phyloP scores from a whole-genome alignment of 1,140 invertebrate species.

The Homalodisca vitripennis region DNA sequence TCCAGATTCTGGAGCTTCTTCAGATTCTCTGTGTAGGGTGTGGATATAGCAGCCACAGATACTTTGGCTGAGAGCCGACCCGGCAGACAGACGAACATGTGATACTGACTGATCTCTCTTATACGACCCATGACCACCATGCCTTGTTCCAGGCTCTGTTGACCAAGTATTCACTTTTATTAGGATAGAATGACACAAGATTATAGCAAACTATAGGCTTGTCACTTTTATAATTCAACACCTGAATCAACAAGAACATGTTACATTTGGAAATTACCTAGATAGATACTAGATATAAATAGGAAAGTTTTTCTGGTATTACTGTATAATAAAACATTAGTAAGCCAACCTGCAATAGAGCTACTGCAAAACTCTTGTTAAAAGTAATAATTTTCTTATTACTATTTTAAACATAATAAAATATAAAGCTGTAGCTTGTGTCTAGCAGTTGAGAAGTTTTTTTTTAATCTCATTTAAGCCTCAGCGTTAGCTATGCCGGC shows the following conservation, averaged over 20 bases:
- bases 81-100: slow-evolving; percentile 4
- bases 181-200: background rate
- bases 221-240: background rate
- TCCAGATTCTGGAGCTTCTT: background rate
- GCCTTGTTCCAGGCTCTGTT: background rate
- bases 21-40: background rate
- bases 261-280: background rate
- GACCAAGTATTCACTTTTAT: too few relatives aligned
- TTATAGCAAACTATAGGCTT: background rate
- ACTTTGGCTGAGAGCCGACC: background rate
- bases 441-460: too few relatives aligned
- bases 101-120: background rate
- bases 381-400: too few relatives aligned
- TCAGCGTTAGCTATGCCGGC: too few relatives aligned
- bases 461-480: too few relatives aligned
- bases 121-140: background rate
- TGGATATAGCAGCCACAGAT: background rate
- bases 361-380: too few relatives aligned
- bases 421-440: too few relatives aligned
- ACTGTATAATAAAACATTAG: too few relatives aligned
- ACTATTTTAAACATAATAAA: too few relatives aligned
- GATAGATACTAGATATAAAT: background rate
- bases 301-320: background rate
- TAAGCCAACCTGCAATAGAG: too few relatives aligned
- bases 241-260: background rate